Evolutionary conservation across 2,797 vertebrate genomes (phyloP), one percentile per base, ranked within the genome.

Genomic region (Lerista edwardsae): DNA sequence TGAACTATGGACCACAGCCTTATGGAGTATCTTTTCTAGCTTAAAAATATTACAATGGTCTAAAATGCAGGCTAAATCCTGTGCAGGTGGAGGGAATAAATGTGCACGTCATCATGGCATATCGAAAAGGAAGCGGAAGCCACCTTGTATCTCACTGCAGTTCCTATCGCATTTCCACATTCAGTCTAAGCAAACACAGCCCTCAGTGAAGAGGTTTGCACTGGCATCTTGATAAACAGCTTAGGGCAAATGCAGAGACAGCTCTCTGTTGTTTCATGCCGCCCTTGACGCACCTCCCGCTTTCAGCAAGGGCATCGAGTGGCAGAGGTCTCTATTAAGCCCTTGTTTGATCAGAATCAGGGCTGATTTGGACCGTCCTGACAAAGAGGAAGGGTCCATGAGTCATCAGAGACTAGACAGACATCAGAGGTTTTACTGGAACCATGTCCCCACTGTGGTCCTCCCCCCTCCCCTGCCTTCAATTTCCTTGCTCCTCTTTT

Each of bases 171-270:
- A 1, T 74, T 79, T 74, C 69, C 0, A 0, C 93, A 95, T 89
- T 1, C 8, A 0, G 47, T 74, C 79, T 92, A 89, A 94, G 90
- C 92, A 95, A 94, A 94, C 87, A 93, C 25, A 87, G 85, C 44
- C 90, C 84, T 86, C 82, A 85, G 79, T 68, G 86, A 85, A 92
- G 86, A 82, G 2, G 41, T 10, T 88, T 69, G 74, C 2, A 0
- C 74, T 79, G 76, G 0, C 0, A 12, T 5, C 19, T n/a, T 0
- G 76, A 93, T 91, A 93, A 94, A 84, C 62, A 80, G 75, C 0
- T 0, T 0, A 0, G n/a, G 10, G 65, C 0, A 23, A 85, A 83
- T 41, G 67, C 44, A 55, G 77, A 82, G 86, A 61, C 44, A 79
- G 34, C 77, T 36, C 84, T 44, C 88, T 88, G 75, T 21, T 86